Base-by-base conservation (phyloP, 1,140 invertebrate species). In the Phocides pigmalion region DNA sequence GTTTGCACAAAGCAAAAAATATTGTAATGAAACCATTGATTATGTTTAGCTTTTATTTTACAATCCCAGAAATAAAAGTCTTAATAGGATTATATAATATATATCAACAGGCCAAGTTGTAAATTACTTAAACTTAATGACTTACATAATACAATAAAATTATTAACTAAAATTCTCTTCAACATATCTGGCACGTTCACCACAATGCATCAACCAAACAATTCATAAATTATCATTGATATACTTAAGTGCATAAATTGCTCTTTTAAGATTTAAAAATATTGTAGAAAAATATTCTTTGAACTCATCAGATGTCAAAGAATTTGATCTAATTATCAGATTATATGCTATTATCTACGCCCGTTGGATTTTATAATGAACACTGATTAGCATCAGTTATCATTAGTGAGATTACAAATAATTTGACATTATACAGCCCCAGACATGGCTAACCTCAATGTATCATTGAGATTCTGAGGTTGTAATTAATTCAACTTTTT, bases 41-140 rank as follows among this genome's bases (percentile, higher is more conserved):
- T 82, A 74, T 75, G 67, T 87, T 87, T 83, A 85, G 76, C 74
- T 84, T 90, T 90, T 90, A 90, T 90, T 90, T 90, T 87, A 90
- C 88, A 90, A 90, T 90, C 88, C 88, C 88, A 87, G 88, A 90
- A 90, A 89, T 90, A 88, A 88, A n/a, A 90, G 83, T 88, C 84
- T 90, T 90, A 90, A 82, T 89, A 90, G 88, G 86, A 90, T 90
- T 86, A 89, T 85, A 85, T 87, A 88, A 87, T 88, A 88, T 90
- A 90, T 89, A 87, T 90, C 86, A 90, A 90, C 88, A 90, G 88
- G 81, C 85, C 88, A 89, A 90, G 85, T 90, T 89, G 88, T 90
- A 90, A 90, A 90, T 89, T 88, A 90, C 86, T 90, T 90, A 90
- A 89, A 89, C 88, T 90, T 90, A 90, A 89, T 90, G 86, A 90